Percentiles rank a stretch among this genome's conserved stretches.
These are phyloP conservation scores for Apostichopus japonicus DNA, from an alignment of 35 echinoderm and acorn worm species.

Conservation along the genomic window DNA sequence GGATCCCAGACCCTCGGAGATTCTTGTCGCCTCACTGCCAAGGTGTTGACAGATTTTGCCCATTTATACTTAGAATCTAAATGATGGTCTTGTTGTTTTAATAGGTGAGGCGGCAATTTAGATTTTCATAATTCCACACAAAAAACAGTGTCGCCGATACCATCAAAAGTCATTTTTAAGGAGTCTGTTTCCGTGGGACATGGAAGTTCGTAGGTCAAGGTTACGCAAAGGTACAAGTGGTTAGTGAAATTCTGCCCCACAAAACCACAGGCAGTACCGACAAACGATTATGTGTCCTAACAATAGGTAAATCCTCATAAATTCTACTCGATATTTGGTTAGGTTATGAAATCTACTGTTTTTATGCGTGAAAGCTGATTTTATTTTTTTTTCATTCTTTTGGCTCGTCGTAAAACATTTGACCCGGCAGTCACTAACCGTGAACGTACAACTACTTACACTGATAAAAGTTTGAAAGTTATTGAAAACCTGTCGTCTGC, in stretches of 20 bases:
- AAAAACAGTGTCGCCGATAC: neutral
- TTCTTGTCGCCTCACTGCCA: constrained; percentile 33
- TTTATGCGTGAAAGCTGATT: constrained; percentile 18
- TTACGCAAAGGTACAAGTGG: constrained; percentile 38
- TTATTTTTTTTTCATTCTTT: neutral
- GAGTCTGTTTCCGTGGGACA: neutral
- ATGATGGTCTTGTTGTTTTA: constrained; percentile 30
- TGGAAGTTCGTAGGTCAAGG: constrained; percentile 20
- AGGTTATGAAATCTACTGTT: constrained; percentile 29
- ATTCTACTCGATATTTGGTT: constrained; percentile 30
- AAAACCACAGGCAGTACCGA: constrained; percentile 34
- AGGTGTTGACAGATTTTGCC: constrained; percentile 47
- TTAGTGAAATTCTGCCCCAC: constrained; percentile 22
- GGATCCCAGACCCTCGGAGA: neutral
- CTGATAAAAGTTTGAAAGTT: constrained; percentile 16
- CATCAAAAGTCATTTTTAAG: neutral
- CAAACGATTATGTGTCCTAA: constrained; percentile 47
- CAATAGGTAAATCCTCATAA: constrained; percentile 16
- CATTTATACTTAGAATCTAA: constrained; percentile 39
- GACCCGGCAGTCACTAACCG: constrained; percentile 1
- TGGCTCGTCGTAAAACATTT: neutral
- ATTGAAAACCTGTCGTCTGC: constrained; percentile 33
- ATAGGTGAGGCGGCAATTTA: neutral
- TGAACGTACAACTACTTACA: constrained; percentile 14
- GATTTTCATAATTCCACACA: neutral